Conservation (phyloP, 2,113 vertebrate genomes). For the Steatornis caripensis region DNA sequence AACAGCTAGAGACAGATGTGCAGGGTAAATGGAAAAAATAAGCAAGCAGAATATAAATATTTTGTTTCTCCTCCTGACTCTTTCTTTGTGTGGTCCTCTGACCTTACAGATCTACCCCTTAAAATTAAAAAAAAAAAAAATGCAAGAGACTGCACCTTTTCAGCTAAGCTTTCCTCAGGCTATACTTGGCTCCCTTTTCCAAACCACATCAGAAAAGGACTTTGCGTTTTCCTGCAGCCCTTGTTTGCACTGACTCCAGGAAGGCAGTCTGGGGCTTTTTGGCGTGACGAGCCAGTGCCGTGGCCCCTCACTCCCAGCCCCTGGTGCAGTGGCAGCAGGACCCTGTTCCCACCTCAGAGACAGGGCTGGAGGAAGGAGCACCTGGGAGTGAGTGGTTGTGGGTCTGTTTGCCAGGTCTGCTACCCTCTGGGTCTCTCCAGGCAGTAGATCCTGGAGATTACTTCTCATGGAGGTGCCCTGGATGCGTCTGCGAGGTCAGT, state of each 20-base stretch:
- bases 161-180: neutral
- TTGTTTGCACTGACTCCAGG: neutral
- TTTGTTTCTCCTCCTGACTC: conserved; percentile 10
- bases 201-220: conserved; percentile 56
- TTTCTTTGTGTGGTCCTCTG: conserved; percentile 43
- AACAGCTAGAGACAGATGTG: conserved; percentile 16
- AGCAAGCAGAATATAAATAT: conserved; percentile 30
- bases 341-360: neutral
- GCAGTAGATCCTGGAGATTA: neutral
- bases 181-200: conserved; percentile 29
- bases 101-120: conserved; percentile 14
- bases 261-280: conserved; percentile 4
- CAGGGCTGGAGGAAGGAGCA: neutral
- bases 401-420: neutral
- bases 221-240: conserved; percentile 38
- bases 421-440: neutral
- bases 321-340: neutral
- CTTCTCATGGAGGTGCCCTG: neutral
- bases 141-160: conserved; percentile 50
- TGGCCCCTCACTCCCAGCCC: neutral
- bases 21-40: neutral
- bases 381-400: neutral
- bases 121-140: conserved; percentile 27
- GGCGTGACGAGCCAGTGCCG: neutral
- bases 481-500: accelerated